A percentile compares a stretch with the other conserved stretches of the same genome.
phyloP scores from a whole-genome alignment of 2,113 vertebrate species.

The Oncorhynchus masou region DNA sequence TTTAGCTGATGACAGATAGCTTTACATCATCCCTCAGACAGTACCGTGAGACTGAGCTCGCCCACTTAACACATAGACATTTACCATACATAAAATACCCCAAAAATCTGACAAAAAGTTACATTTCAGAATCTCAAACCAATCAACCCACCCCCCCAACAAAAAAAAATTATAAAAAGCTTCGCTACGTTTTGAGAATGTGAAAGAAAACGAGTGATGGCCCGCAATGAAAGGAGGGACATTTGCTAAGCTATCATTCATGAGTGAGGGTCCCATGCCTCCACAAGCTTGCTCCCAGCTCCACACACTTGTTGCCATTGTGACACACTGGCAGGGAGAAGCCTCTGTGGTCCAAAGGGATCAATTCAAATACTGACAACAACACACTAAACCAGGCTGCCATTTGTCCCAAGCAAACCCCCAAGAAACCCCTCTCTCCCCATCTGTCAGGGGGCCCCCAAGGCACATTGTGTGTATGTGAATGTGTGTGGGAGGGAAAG shows the following conservation, averaged over 20 bases:
- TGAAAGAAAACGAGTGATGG: constrained; percentile 71
- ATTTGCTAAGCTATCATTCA: constrained; percentile 79
- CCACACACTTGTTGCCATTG: constrained; percentile 80
- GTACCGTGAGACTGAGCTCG: constrained; percentile 65
- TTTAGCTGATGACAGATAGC: constrained; percentile 63
- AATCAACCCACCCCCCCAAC: constrained; percentile 64
- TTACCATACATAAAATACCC: constrained; percentile 17
- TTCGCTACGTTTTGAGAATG: constrained; percentile 31
- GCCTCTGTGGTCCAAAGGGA: constrained; percentile 75
- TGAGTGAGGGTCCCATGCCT: constrained; percentile 75
- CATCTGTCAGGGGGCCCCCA: constrained; percentile 83
- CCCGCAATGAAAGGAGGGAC: constrained; percentile 72
- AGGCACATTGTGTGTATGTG: constrained; percentile 72
- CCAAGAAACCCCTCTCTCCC: constrained; percentile 69
- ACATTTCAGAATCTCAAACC: constrained; percentile 74
- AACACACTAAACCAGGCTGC: constrained; percentile 77
- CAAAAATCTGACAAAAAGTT: constrained; percentile 64
- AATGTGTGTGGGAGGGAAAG: constrained; percentile 76
- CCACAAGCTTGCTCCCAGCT: constrained; percentile 81
- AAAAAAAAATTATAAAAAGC: constrained; percentile 68
- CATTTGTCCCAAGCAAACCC: constrained; percentile 76
- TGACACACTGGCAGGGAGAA: constrained; percentile 77
- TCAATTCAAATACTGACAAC: constrained; percentile 81
- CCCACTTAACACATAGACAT: constrained; percentile 68
- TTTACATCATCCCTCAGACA: constrained; percentile 60